phyloP scores from a whole-genome alignment of 1,140 invertebrate genomes.

The Hyles vespertilio region DNA sequence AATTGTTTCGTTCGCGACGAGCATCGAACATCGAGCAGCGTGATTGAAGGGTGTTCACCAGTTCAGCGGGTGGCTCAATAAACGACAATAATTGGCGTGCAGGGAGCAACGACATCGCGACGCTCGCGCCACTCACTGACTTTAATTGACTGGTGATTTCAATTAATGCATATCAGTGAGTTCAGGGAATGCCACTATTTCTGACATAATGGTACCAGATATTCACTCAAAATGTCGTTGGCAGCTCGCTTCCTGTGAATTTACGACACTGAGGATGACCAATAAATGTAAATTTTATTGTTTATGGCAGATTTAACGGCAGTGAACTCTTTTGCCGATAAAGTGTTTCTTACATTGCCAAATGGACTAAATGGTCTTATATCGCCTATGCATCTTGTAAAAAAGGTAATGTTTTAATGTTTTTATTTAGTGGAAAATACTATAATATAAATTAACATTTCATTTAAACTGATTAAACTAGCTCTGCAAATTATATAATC shows the following conservation, averaged over 20 bases:
- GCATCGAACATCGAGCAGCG: constrained; percentile 14
- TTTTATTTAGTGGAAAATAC: no score
- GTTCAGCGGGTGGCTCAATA: constrained; percentile 38
- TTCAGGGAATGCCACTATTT: constrained; percentile 51
- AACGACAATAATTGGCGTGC: constrained; percentile 64
- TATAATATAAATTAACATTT: no score
- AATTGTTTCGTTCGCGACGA: constrained; percentile 8
- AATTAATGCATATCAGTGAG: constrained; percentile 60
- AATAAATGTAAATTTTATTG: constrained; percentile 75
- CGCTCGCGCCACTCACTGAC: constrained; percentile 34
- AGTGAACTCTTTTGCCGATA: constrained; percentile 70
- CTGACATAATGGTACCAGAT: constrained; percentile 52
- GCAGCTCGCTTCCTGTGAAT: constrained; percentile 61
- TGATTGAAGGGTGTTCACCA: constrained; percentile 17
- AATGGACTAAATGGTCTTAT: constrained; percentile 28
- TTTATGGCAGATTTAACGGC: constrained; percentile 72
- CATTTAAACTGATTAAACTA: no score
- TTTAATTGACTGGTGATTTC: constrained; percentile 68
- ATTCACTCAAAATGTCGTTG: constrained; percentile 71
- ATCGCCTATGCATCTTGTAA: no score
- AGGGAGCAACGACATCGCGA: constrained; percentile 40
- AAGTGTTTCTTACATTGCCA: constrained; percentile 47
- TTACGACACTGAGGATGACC: constrained; percentile 68
- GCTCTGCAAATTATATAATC: no score
- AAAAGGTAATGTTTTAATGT: no score